A percentile compares a stretch with the other conserved stretches of the same genome.
Evolutionary conservation across 1,140 invertebrate species (phyloP).

Genomic region (Drosophila repleta): DNA sequence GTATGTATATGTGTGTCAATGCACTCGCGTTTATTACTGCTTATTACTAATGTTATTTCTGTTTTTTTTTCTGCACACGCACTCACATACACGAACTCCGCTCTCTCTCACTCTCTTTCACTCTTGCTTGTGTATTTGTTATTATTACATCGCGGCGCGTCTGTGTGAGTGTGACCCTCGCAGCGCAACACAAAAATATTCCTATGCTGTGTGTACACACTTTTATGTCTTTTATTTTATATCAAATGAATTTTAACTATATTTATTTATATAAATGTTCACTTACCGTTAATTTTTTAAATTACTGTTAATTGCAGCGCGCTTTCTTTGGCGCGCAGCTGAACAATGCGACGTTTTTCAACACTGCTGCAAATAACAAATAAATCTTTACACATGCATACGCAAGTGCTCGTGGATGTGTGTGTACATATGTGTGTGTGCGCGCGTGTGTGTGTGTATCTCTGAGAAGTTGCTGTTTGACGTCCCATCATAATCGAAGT

Average conservation of each 20-base stretch:
- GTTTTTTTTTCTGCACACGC: slow-evolving; percentile 18
- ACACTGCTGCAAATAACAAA: slow-evolving; percentile 34
- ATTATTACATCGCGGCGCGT: slow-evolving; percentile 37
- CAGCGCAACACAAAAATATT: slow-evolving; percentile 7
- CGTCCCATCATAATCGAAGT: slow-evolving; percentile 35
- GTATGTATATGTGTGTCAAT: slow-evolving; percentile 48
- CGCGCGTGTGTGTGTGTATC: slow-evolving; percentile 8
- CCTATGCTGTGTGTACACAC: slow-evolving; percentile 23
- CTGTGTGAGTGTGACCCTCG: slow-evolving; percentile 42
- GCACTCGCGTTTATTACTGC: slow-evolving; percentile 49
- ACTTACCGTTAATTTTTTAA: slow-evolving; percentile 1
- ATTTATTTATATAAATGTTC: slow-evolving; percentile 1
- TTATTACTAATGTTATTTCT: slow-evolving; percentile 43
- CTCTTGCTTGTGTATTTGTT: slow-evolving; percentile 35
- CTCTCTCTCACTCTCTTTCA: slow-evolving; percentile 1
- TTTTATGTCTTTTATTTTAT: neutral
- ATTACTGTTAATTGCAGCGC: slow-evolving; percentile 8
- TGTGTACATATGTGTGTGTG: neutral
- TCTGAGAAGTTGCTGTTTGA: slow-evolving; percentile 9
- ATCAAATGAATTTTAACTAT: neutral
- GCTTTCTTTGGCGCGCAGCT: slow-evolving; percentile 40
- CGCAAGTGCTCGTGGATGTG: neutral
- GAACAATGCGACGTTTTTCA: slow-evolving; percentile 19
- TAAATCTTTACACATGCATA: slow-evolving; percentile 13
- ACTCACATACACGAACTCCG: slow-evolving; percentile 16